phyloP scores from a whole-genome alignment of 2,113 vertebrate genomes.

The Cyanoderma ruficeps region DNA sequence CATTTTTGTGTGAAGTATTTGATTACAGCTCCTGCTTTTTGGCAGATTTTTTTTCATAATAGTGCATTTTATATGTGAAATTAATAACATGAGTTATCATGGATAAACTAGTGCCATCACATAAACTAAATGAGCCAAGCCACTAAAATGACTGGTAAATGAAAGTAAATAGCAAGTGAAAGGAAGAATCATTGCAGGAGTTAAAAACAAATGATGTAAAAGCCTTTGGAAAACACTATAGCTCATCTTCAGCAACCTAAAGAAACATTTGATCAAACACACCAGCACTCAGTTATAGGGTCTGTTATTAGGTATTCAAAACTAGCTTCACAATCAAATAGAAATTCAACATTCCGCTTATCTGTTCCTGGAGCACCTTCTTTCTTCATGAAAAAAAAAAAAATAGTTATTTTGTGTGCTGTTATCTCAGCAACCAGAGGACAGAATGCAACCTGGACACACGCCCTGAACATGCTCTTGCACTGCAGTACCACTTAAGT shows the following conservation, averaged over 20 bases:
- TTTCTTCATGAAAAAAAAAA: background rate
- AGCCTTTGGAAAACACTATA: background rate
- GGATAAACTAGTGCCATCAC: slow-evolving; percentile 13
- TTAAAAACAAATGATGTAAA: background rate
- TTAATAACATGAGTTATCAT: slow-evolving; percentile 8
- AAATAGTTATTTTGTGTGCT: background rate
- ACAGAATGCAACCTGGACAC: background rate
- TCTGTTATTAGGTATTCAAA: background rate
- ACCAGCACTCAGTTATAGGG: background rate
- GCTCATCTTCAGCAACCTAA: background rate
- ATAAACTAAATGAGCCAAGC: background rate
- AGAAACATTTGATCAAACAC: background rate
- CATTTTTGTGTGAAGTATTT: background rate
- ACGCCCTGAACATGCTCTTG: accelerated
- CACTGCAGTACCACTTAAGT: background rate
- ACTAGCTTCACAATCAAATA: background rate
- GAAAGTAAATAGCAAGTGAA: background rate
- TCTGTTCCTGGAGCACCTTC: background rate
- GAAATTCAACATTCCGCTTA: background rate
- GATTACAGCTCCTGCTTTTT: background rate
- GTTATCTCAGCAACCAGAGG: background rate
- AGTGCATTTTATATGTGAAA: background rate
- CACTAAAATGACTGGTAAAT: background rate
- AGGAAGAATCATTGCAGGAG: background rate
- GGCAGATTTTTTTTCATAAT: background rate